Evolutionary conservation across 1,140 invertebrate genomes (phyloP).

Genomic region (Ceratitis capitata): DNA sequence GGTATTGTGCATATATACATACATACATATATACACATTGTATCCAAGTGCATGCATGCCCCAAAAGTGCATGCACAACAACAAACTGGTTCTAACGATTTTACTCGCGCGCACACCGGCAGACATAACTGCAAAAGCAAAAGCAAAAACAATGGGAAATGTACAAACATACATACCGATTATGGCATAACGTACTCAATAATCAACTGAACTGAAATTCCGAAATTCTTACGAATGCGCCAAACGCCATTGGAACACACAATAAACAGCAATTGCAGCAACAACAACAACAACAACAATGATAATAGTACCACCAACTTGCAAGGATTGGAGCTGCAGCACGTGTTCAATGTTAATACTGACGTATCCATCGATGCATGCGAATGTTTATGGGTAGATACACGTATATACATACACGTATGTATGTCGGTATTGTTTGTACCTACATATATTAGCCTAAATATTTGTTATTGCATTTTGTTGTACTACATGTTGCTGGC

Average conservation of each 20-base stretch:
- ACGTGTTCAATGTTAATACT: conserved; percentile 36
- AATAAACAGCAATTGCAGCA: neutral
- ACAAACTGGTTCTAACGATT: conserved; percentile 29
- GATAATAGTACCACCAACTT: too few relatives aligned
- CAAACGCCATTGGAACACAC: neutral
- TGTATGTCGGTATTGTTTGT: neutral
- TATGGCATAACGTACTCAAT: neutral
- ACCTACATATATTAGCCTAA: neutral
- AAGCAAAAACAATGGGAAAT: conserved; percentile 13
- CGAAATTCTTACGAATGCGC: conserved; percentile 35
- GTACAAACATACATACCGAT: too few relatives aligned
- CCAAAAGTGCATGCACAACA: conserved; percentile 1
- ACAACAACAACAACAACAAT: too few relatives aligned
- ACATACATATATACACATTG: too few relatives aligned
- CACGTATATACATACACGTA: neutral
- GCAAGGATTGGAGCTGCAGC: neutral
- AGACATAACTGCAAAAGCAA: conserved; percentile 6
- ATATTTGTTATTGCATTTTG: neutral
- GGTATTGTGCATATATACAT: neutral
- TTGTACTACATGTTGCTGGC: conserved; percentile 7
- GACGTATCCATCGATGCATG: neutral
- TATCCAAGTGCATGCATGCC: neutral
- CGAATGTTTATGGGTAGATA: too few relatives aligned
- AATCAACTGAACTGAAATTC: conserved; percentile 22
- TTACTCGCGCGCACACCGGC: neutral